These are phyloP conservation scores for Dioctria linearis DNA, from an alignment of 2,888 invertebrate species.

Conservation along the genomic window DNA sequence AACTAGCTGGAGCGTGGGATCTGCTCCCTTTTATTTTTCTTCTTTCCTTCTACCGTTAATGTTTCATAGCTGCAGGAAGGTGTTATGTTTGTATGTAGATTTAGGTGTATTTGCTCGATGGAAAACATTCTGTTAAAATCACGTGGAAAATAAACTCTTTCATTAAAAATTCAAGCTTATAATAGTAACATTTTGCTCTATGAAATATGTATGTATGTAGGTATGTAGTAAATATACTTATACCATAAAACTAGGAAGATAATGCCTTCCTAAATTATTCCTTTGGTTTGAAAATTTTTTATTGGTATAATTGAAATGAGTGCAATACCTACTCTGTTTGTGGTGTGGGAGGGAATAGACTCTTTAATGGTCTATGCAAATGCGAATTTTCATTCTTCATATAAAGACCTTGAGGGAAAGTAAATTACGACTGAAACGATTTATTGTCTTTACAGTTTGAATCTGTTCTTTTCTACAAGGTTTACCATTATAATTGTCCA, in stretches of 20 bases:
- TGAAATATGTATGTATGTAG: no score
- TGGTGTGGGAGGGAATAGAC: background rate
- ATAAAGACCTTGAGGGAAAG: background rate
- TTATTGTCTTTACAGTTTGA: background rate
- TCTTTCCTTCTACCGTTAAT: background rate
- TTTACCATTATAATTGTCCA: background rate
- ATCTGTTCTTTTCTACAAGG: background rate
- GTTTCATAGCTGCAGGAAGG: background rate
- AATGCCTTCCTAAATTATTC: background rate
- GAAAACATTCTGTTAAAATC: background rate
- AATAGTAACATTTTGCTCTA: background rate
- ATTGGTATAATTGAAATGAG: background rate
- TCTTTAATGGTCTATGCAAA: background rate
- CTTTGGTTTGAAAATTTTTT: background rate
- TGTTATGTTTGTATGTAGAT: background rate
- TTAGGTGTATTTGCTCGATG: background rate
- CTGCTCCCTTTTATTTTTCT: no score
- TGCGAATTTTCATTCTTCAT: background rate
- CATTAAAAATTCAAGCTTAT: background rate
- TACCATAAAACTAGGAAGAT: background rate
- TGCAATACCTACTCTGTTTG: background rate
- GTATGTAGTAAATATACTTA: background rate
- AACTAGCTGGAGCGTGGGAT: background rate
- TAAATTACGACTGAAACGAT: background rate
- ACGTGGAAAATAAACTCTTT: background rate